Base-by-base conservation (phyloP, 1,140 invertebrate species). In the Anastatus disparis region DNA sequence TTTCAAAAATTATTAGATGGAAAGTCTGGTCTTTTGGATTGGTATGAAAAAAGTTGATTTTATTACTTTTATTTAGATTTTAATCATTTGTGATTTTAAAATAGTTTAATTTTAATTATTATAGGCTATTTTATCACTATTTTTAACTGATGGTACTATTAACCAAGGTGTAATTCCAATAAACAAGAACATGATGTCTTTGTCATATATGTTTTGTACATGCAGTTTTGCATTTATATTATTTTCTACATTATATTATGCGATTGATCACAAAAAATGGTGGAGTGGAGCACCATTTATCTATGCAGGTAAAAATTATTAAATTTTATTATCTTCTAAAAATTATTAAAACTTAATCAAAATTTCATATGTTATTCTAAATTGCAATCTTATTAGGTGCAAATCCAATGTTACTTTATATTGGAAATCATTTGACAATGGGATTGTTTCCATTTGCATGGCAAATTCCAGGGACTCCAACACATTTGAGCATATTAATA, bases 81-180 rank as follows among this genome's bases (percentile, higher is more conserved):
- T 61, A 72, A 44, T n/a, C n/a, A n/a, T n/a, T n/a, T 35, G 31
- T 35, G 4, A 35, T 10, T 35, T 35, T 35, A 35, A n/a, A n/a
- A n/a, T n/a, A n/a, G n/a, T 10, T 68, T 50, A 61, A 61, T 17
- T 48, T 12, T 29, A 42, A 56, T 40, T 58, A 42, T 22, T 72
- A 27, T n/a, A n/a, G n/a, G n/a, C n/a, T n/a, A n/a, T n/a, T n/a
- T n/a, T n/a, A n/a, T n/a, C n/a, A n/a, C n/a, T n/a, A n/a, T n/a
- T n/a, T n/a, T n/a, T n/a, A n/a, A n/a, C n/a, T n/a, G 91, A 96
- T 74, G 89, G 89, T 53, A n/a, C n/a, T n/a, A n/a, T n/a, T n/a
- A n/a, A n/a, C n/a, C n/a, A n/a, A n/a, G 95, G 95, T 9, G 85
- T 90, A 3, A 93, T 97, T 72, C 95, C 95, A 13, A 80, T 96